phyloP scores from a whole-genome alignment of 2,888 invertebrate genomes.

The Malthinus seriepunctatus region DNA sequence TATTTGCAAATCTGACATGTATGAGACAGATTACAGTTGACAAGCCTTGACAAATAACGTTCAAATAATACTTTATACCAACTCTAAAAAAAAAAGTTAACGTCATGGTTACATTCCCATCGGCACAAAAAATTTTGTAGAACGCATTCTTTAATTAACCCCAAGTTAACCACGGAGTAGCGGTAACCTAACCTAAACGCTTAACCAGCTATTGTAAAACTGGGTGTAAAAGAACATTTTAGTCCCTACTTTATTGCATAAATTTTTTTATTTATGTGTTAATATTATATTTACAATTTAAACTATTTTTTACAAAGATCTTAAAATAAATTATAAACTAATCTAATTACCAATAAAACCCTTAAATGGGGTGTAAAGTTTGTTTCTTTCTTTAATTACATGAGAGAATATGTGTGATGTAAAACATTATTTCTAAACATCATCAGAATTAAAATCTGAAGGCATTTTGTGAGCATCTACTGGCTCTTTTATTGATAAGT shows the following conservation, averaged over 20 bases:
- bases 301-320: conserved; percentile 15
- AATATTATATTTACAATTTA: conserved; percentile 12
- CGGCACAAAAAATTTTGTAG: too few relatives aligned
- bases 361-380: conserved; percentile 3
- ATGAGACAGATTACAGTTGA: too few relatives aligned
- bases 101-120: too few relatives aligned
- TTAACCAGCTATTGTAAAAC: too few relatives aligned
- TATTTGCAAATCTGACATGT: too few relatives aligned
- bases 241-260: conserved; percentile 16
- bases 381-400: conserved; percentile 5
- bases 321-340: conserved; percentile 15
- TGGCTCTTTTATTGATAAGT: too few relatives aligned
- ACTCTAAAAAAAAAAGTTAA: too few relatives aligned
- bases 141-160: too few relatives aligned
- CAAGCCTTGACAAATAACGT: too few relatives aligned
- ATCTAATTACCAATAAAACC: conserved; percentile 12
- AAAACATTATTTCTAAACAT: conserved; percentile 5
- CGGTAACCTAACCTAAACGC: too few relatives aligned
- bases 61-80: too few relatives aligned
- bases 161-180: too few relatives aligned
- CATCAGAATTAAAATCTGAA: neutral
- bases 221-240: conserved; percentile 4
- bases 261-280: conserved; percentile 14
- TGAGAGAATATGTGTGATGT: conserved; percentile 4
- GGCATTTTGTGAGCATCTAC: conserved; percentile 1